phyloP scores from a whole-genome alignment of 2,888 invertebrate genomes.

The Nasonia oneida region DNA sequence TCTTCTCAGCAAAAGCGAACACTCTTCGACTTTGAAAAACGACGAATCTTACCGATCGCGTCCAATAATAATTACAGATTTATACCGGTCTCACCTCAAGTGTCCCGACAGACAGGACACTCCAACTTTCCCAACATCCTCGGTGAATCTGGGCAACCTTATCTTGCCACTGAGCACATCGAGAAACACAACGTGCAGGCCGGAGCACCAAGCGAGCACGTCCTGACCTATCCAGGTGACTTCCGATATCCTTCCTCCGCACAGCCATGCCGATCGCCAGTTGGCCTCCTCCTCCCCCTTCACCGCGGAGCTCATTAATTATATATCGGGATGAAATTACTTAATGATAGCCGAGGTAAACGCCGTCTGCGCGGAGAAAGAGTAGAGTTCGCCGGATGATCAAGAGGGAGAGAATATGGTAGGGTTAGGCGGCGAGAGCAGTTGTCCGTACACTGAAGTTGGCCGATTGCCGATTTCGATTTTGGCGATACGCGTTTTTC shows the following conservation, averaged over 20 bases:
- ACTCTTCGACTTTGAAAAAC: slow-evolving; percentile 71
- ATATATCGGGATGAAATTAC: slow-evolving; percentile 52
- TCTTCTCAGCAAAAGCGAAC: slow-evolving; percentile 83
- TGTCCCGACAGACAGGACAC: slow-evolving; percentile 72
- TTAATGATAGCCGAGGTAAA: slow-evolving; percentile 46
- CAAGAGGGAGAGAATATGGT: background rate
- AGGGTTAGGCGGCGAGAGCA: slow-evolving; percentile 35
- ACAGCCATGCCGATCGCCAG: slow-evolving; percentile 72
- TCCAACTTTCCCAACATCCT: slow-evolving; percentile 65
- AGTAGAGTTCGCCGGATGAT: background rate
- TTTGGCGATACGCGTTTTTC: slow-evolving; percentile 26
- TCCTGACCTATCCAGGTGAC: slow-evolving; percentile 73
- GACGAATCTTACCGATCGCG: background rate
- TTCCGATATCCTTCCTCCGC: slow-evolving; percentile 71
- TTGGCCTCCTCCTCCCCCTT: slow-evolving; percentile 52
- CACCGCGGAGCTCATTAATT: slow-evolving; percentile 51
- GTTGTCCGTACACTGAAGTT: slow-evolving; percentile 35
- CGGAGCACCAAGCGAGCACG: slow-evolving; percentile 73
- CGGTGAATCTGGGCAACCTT: slow-evolving; percentile 65
- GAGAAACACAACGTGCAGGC: slow-evolving; percentile 71
- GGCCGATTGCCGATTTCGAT: slow-evolving; percentile 36
- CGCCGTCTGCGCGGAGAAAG: background rate
- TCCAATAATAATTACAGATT: background rate
- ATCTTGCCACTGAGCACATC: slow-evolving; percentile 63
- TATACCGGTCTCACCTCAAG: slow-evolving; percentile 44